These are phyloP conservation scores for Glaucomys volans DNA, from an alignment of 2,113 vertebrate species.

Conservation along the genomic window DNA sequence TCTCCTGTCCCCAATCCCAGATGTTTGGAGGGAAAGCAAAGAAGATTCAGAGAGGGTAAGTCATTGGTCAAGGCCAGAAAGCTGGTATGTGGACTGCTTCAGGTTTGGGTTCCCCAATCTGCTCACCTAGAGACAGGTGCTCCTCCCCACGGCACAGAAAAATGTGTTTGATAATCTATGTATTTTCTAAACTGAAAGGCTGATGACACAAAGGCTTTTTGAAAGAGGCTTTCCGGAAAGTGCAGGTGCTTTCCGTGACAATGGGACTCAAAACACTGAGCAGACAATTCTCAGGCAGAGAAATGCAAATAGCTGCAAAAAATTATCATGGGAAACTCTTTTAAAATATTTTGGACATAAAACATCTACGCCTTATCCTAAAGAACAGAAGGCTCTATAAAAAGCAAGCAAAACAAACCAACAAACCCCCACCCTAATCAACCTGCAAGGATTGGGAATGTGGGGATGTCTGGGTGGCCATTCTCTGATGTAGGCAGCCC, in stretches of 20 bases:
- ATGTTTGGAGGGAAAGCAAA: neutral
- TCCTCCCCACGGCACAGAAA: neutral
- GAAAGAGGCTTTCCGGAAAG: neutral
- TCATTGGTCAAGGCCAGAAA: neutral
- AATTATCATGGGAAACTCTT: neutral
- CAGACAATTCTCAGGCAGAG: neutral
- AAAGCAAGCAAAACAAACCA: neutral
- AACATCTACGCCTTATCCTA: neutral
- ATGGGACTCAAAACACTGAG: neutral
- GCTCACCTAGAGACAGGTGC: neutral
- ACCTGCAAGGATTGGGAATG: neutral
- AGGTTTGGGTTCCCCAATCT: neutral
- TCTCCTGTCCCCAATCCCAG: neutral
- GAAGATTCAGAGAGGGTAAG: neutral
- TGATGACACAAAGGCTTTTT: neutral
- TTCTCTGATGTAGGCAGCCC: neutral
- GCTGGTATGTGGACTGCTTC: neutral
- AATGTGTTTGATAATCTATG: neutral
- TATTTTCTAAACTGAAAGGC: neutral
- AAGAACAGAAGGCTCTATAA: neutral
- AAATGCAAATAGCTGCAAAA: constrained; percentile 16
- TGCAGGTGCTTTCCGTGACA: neutral
- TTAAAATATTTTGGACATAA: neutral
- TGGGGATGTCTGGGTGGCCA: no score
- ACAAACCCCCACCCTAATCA: neutral